Base-by-base conservation (phyloP, 2,888 invertebrate genomes). In the Drosophila atripex region DNA sequence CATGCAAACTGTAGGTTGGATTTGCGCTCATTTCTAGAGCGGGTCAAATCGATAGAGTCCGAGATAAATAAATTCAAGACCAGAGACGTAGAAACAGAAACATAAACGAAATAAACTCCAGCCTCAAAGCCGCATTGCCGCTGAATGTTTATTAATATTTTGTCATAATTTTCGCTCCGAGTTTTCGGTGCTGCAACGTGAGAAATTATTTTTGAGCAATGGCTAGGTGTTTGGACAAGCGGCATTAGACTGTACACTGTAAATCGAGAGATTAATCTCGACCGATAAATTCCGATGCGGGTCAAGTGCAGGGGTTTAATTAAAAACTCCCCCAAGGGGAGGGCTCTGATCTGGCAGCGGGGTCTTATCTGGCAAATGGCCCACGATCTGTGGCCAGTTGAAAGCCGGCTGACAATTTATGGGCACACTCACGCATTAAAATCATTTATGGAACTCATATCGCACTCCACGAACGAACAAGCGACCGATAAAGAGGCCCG, bases 301-400 rank as follows among this genome's bases (percentile, higher is more conserved):
- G 86, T 82, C 82, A 82, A 82, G 82, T 86, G 86, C 82, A 86
- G 71, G 73, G 58, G 69, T 71, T 76, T 82, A 86, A 82, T 82
- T 82, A 77, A 78, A 75, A 65, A 59, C 18, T 23, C 23, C 25
- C 16, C 16, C 6, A 1, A 12, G 52, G 12, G 52, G 56, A 39
- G 39, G 21, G 21, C 16, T 11, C 30, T 12, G 25, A 57, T 58
- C 28, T 28, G 28, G 28, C 54, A 30, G 43, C 30, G 39, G 32
- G 39, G 46, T 38, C 28, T 64, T 64, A 64, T 64, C 64, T 64
- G 53, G 39, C 43, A 43, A 43, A 59, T 45, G 55, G 38, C 56
- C 56, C 56, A 56, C 56, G 56, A 56, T 56, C 56, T 25, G 49
- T 47, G 47, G 56, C 35, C 45, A 38, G 43, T 43, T 49, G 57